These are phyloP conservation scores for Nephrotoma appendiculata DNA, from an alignment of 2,888 invertebrate genomes.

Conservation along the genomic window DNA sequence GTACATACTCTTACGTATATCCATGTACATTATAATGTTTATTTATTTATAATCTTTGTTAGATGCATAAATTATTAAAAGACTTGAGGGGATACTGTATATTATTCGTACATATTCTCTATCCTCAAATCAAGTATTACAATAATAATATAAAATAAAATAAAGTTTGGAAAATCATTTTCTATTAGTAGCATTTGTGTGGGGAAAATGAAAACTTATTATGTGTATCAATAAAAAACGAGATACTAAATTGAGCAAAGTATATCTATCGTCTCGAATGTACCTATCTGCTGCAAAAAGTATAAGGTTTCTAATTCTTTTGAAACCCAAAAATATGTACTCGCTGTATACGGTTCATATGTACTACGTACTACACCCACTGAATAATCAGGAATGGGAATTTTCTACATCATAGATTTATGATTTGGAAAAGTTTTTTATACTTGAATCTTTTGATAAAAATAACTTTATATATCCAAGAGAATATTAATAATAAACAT, in stretches of 20 bases:
- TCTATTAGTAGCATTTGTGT: neutral
- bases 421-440: neutral
- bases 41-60: neutral
- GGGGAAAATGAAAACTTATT: neutral
- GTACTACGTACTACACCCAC: neutral
- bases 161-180: neutral
- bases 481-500: neutral
- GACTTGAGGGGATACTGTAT: neutral
- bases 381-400: neutral
- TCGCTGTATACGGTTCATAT: neutral
- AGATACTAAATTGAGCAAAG: neutral
- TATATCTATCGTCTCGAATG: neutral
- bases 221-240: neutral
- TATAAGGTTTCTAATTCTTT: neutral
- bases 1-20: too few relatives aligned
- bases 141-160: neutral
- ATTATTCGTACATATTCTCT: neutral
- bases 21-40: neutral
- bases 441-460: neutral
- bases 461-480: neutral
- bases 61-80: neutral
- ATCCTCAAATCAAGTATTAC: neutral
- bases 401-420: neutral
- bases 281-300: neutral
- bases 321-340: neutral